Conservation (phyloP, 2,113 vertebrate genomes). For the Myrmophylax atrothorax region DNA sequence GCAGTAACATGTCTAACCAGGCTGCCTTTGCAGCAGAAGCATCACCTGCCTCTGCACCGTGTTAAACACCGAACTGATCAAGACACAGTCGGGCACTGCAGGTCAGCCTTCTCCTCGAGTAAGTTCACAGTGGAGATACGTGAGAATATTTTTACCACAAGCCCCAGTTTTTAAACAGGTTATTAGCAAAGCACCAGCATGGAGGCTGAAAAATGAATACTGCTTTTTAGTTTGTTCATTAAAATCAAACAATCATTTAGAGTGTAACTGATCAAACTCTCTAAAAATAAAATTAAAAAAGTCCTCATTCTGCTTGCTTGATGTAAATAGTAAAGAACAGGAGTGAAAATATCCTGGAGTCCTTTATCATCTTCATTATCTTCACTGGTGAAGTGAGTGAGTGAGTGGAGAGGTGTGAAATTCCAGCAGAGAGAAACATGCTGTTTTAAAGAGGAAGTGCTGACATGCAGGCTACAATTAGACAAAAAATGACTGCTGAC, state of each 20-base stretch:
- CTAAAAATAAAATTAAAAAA: not conserved
- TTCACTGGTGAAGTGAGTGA: slow-evolving; percentile 51
- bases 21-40: not conserved
- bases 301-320: not conserved
- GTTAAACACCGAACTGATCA: not conserved
- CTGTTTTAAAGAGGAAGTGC: slow-evolving; percentile 67
- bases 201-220: not conserved
- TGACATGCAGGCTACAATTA: slow-evolving; percentile 68
- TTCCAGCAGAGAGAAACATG: slow-evolving; percentile 66
- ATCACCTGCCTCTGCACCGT: not conserved
- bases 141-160: not conserved
- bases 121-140: not conserved
- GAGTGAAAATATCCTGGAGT: slow-evolving; percentile 1
- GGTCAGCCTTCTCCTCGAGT: not conserved
- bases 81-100: not conserved
- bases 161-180: not conserved
- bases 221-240: not conserved
- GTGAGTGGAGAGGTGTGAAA: slow-evolving; percentile 69
- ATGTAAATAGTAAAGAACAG: slow-evolving; percentile 11
- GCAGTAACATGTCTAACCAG: not conserved
- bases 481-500: slow-evolving; percentile 72
- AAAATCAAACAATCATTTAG: not conserved
- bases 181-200: not conserved
- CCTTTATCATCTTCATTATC: slow-evolving; percentile 63
- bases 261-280: not conserved